phyloP scores from a whole-genome alignment of 2,888 invertebrate species.

The Sinotaia quadrata region DNA sequence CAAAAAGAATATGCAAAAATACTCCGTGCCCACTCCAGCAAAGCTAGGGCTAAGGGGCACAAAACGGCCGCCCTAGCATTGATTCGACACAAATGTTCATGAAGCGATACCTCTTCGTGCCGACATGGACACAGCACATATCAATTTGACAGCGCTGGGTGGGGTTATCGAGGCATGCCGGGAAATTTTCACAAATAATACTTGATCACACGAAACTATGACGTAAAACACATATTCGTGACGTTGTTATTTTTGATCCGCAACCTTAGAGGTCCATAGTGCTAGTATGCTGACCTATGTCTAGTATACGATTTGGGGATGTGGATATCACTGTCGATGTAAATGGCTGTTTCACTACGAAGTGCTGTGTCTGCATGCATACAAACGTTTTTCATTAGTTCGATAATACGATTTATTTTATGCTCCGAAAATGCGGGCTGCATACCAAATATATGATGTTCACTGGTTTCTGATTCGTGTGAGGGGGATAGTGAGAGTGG shows the following conservation, averaged over 20 bases:
- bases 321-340: too few relatives aligned
- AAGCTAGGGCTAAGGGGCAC: slow-evolving; percentile 38
- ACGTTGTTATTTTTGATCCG: slow-evolving; percentile 9
- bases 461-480: too few relatives aligned
- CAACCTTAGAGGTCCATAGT: not conserved
- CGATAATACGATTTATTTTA: not conserved
- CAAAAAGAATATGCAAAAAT: slow-evolving; percentile 27
- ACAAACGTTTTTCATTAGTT: not conserved
- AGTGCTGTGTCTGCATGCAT: not conserved
- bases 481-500: too few relatives aligned
- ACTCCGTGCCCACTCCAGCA: slow-evolving; percentile 35
- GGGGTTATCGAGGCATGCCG: slow-evolving; percentile 66
- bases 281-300: too few relatives aligned
- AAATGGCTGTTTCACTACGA: too few relatives aligned
- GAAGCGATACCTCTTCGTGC: slow-evolving; percentile 38
- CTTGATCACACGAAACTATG: slow-evolving; percentile 37
- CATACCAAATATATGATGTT: too few relatives aligned
- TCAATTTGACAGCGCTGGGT: slow-evolving; percentile 65
- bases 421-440: too few relatives aligned
- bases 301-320: too few relatives aligned
- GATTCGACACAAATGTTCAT: slow-evolving; percentile 39
- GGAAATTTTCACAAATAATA: slow-evolving; percentile 45
- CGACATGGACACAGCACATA: slow-evolving; percentile 51
- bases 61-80: slow-evolving; percentile 41
- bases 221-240: slow-evolving; percentile 33